phyloP scores from a whole-genome alignment of 2,797 vertebrate genomes.

The Rhadinocentrus ornatus region DNA sequence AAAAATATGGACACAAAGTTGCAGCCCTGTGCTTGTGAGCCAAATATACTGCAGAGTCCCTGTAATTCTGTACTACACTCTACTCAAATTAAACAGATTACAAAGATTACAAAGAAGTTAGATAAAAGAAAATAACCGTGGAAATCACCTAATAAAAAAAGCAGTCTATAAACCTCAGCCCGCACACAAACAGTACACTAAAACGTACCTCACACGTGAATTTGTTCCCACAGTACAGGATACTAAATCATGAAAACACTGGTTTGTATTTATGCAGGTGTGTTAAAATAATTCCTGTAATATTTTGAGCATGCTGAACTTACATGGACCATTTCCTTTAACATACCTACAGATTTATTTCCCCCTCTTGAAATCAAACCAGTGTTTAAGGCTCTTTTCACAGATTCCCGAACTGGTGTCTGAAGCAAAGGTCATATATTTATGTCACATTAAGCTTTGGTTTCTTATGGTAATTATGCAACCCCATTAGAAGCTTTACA shows the following conservation, averaged over 20 bases:
- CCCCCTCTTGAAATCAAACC: background rate
- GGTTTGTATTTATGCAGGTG: background rate
- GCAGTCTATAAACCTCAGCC: slow-evolving; percentile 38
- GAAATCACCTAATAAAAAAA: slow-evolving; percentile 69
- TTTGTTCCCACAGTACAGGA: slow-evolving; percentile 1
- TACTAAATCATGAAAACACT: background rate
- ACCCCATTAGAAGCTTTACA: background rate
- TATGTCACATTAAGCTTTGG: background rate
- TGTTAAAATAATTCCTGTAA: background rate
- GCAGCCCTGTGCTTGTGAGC: slow-evolving; percentile 23
- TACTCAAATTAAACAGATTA: slow-evolving; percentile 62
- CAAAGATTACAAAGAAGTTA: slow-evolving; percentile 56
- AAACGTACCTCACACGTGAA: slow-evolving; percentile 24
- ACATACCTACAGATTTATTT: background rate
- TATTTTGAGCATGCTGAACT: background rate
- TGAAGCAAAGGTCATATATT: background rate
- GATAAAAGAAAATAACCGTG: slow-evolving; percentile 60
- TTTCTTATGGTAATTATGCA: background rate
- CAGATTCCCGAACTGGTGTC: background rate
- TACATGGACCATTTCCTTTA: background rate
- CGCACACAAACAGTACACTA: slow-evolving; percentile 32
- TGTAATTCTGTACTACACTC: slow-evolving; percentile 61
- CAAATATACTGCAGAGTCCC: slow-evolving; percentile 14
- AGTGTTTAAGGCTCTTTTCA: background rate
- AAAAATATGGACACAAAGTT: background rate